Conservation (phyloP, 2,888 invertebrate genomes). For the Aelia acuminata region DNA sequence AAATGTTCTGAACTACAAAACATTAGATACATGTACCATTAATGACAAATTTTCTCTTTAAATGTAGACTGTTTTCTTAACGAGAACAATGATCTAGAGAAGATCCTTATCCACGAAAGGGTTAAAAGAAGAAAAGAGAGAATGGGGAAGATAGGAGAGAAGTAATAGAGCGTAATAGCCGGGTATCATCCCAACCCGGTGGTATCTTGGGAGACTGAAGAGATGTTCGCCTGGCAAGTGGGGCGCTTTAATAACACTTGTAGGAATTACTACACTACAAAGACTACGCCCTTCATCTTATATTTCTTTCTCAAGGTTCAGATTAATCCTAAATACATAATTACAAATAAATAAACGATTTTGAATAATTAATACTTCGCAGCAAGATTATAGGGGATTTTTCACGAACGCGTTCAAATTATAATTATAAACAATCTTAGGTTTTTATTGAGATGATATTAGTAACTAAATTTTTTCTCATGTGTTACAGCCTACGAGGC, state of each 20-base stretch:
- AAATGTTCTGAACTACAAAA: neutral
- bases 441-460: too few relatives aligned
- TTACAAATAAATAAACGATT: neutral
- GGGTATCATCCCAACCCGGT: neutral
- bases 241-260: slow-evolving; percentile 19
- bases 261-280: slow-evolving; percentile 1
- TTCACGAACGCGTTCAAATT: too few relatives aligned
- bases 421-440: too few relatives aligned
- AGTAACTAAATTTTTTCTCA: too few relatives aligned
- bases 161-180: slow-evolving; percentile 1
- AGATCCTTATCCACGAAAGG: neutral
- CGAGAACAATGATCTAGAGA: neutral
- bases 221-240: slow-evolving; percentile 5
- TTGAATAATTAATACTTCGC: too few relatives aligned
- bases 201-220: neutral
- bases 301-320: neutral
- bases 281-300: neutral
- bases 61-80: neutral
- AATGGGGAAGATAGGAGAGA: neutral
- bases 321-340: neutral
- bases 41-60: neutral
- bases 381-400: too few relatives aligned
- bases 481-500: too few relatives aligned
- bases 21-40: neutral
- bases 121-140: neutral